phyloP scores from a whole-genome alignment of 1,140 invertebrate genomes.

The Bathynomus jamesi region DNA sequence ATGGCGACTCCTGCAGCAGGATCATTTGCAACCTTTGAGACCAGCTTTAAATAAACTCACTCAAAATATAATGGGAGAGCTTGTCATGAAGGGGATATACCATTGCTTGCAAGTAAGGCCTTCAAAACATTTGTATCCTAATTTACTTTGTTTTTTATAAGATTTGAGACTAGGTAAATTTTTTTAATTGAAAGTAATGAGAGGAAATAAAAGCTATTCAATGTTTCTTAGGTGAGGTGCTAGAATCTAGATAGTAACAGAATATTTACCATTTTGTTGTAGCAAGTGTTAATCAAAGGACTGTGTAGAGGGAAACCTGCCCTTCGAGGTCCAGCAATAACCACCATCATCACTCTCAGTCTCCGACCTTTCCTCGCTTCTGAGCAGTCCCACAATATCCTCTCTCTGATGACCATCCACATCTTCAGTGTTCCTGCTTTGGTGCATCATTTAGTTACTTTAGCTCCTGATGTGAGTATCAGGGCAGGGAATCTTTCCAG shows the following conservation, averaged over 20 bases:
- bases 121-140: no score
- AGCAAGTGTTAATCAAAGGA: background rate
- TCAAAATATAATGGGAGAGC: background rate
- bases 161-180: no score
- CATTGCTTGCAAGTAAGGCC: background rate
- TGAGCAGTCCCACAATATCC: background rate
- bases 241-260: no score
- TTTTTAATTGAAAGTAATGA: no score
- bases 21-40: background rate
- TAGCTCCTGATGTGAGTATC: background rate
- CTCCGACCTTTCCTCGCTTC: background rate
- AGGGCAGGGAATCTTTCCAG: no score
- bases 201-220: no score
- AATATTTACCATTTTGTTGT: no score
- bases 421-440: background rate
- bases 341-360: background rate
- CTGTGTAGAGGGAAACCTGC: background rate
- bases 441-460: background rate
- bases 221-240: no score
- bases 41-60: background rate
- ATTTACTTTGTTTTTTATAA: no score
- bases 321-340: background rate
- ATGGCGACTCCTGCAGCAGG: background rate
- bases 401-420: background rate
- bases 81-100: background rate